These are phyloP conservation scores for Taenioides sp. DNA, from an alignment of 2,797 vertebrate genomes.

Conservation along the genomic window DNA sequence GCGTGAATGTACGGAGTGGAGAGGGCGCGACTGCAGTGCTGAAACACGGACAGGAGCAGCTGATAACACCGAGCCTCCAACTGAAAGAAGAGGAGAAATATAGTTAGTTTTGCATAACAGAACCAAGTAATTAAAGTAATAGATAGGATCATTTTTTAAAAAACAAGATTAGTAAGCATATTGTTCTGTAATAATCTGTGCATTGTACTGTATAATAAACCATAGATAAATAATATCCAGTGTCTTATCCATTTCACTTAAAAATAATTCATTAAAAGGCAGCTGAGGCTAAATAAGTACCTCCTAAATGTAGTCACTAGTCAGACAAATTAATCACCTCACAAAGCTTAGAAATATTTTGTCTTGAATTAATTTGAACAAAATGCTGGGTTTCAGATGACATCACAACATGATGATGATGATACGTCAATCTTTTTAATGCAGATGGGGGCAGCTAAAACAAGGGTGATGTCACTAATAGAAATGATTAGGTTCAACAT, in stretches of 20 bases:
- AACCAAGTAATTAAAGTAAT: not conserved
- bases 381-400: not conserved
- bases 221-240: not conserved
- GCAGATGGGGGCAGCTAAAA: too few relatives aligned
- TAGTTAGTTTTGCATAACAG: not conserved
- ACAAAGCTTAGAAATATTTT: not conserved
- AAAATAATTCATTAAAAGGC: not conserved
- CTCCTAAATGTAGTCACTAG: not conserved
- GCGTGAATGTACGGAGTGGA: constrained; percentile 95
- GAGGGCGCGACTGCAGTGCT: constrained; percentile 90
- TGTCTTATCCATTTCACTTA: not conserved
- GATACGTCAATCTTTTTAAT: too few relatives aligned
- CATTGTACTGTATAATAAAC: not conserved
- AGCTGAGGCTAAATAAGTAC: not conserved
- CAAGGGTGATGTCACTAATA: not conserved
- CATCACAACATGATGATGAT: too few relatives aligned
- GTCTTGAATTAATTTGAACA: not conserved
- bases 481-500: too few relatives aligned
- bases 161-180: too few relatives aligned
- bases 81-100: constrained; percentile 61
- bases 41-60: constrained; percentile 94
- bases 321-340: not conserved
- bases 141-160: too few relatives aligned
- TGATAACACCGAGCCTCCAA: constrained; percentile 96
- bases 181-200: not conserved